Conservation (phyloP, 2,113 vertebrate species). For the Serinus canaria region DNA sequence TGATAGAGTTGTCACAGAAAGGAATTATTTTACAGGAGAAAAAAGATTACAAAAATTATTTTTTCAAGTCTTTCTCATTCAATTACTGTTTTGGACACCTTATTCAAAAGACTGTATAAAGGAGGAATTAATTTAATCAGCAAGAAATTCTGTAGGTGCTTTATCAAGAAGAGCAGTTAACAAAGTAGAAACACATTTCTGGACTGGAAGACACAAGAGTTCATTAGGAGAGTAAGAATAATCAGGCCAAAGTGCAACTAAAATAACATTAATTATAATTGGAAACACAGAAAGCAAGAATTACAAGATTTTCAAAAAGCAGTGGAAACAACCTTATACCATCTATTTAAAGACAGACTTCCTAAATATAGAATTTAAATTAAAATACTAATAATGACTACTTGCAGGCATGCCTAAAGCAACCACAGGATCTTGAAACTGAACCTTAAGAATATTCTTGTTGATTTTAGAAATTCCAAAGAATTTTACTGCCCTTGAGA, state of each 20-base stretch:
- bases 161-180: slow-evolving; percentile 46
- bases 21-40: background rate
- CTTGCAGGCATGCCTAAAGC: background rate
- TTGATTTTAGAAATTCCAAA: background rate
- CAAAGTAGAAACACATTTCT: slow-evolving; percentile 48
- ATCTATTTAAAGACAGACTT: background rate
- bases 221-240: slow-evolving; percentile 23
- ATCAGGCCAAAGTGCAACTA: slow-evolving; percentile 39
- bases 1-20: background rate
- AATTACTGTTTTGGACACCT: slow-evolving; percentile 37
- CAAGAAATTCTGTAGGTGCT: slow-evolving; percentile 41
- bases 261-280: background rate
- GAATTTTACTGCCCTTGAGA: background rate
- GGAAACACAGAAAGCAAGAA: slow-evolving; percentile 21
- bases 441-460: background rate
- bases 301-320: background rate
- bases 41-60: background rate
- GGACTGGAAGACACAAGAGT: background rate
- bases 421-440: background rate
- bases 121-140: slow-evolving; percentile 46
- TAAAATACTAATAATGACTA: background rate
- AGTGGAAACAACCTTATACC: background rate
- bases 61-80: slow-evolving; percentile 26
- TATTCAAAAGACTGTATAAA: slow-evolving; percentile 1
- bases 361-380: background rate